Percentiles rank a stretch among this genome's conserved stretches.
Evolutionary conservation across 2,888 invertebrate genomes (phyloP).

Genomic region (Perdita meconis): DNA sequence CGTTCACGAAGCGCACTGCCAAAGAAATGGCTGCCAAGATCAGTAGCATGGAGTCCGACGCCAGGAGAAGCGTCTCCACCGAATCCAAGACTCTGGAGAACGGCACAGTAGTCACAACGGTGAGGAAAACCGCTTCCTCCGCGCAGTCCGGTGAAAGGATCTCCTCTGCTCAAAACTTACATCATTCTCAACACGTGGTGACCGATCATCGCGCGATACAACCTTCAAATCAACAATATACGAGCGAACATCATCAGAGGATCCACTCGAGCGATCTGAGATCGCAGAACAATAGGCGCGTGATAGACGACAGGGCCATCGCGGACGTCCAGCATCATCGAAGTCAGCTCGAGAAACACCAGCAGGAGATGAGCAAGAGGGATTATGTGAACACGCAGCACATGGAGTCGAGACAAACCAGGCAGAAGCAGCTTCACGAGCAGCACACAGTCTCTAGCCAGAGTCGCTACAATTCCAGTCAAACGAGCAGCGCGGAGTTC

Average conservation of each 20-base stretch:
- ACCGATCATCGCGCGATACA: constrained; percentile 38
- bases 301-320: constrained; percentile 68
- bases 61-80: constrained; percentile 63
- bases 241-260: constrained; percentile 65
- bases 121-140: constrained; percentile 83
- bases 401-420: constrained; percentile 69
- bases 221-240: constrained; percentile 51
- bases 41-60: constrained; percentile 63
- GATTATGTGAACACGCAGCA: constrained; percentile 78
- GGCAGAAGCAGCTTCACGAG: constrained; percentile 81
- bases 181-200: constrained; percentile 62
- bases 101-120: constrained; percentile 80
- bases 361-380: constrained; percentile 71
- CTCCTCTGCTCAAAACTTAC: constrained; percentile 71
- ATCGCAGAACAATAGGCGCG: constrained; percentile 55
- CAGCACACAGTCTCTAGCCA: constrained; percentile 84
- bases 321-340: constrained; percentile 45
- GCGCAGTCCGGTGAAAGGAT: constrained; percentile 61
- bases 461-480: constrained; percentile 80
- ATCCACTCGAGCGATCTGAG: constrained; percentile 61
- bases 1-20: constrained; percentile 83
- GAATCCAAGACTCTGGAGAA: constrained; percentile 76
- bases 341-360: constrained; percentile 45
- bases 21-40: constrained; percentile 76
- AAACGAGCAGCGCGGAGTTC: constrained; percentile 86